Base-by-base conservation (phyloP, 2,113 vertebrate species). In the Dasyornis broadbenti region DNA sequence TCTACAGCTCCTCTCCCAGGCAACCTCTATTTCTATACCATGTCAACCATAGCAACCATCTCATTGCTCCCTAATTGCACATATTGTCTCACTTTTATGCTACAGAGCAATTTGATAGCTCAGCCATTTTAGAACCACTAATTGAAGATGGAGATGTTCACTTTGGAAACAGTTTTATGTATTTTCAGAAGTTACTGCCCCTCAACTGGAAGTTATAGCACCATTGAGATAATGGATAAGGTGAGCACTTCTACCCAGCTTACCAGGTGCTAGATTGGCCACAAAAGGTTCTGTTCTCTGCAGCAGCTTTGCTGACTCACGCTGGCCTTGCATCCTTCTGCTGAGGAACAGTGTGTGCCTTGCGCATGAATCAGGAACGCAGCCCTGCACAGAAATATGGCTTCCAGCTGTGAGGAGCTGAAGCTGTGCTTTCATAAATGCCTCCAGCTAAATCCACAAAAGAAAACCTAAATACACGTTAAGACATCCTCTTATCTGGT, bases 1-100 rank as follows among this genome's bases (percentile, higher is more conserved):
- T 71, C 77, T 76, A 86, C 69, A 87, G 65, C 77, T 95, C 64
- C 56, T 95, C 86, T 94, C 89, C 83, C 69, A 86, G 81, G 69
- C 96, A 96, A 87, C 66, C 87, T 97, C 91, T 95, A 94, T 94
- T 95, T 94, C 93, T 91, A 95, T 76, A 86, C 57, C 40, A 39
- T 68, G 53, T 24, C 84, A 89, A 47, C 81, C 94, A 91, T 94
- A 95, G 94, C 91, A 95, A 95, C 94, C 86, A 94, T 82, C 91
- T 91, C 81, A 89, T 82, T 57, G 44, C 81, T 94, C 85, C 82
- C 89, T 94, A 85, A 89, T 83, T 86, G 76, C 80, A 83, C 68
- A 75, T 31, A 90, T 90, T 45, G 88, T 95, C 93, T 96, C 87
- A 80, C 90, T 90, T 86, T 94, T 94, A 93, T 86, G 87, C 72